These are phyloP conservation scores for Matsumyia berberina DNA, from an alignment of 2,888 invertebrate genomes.

Conservation along the genomic window DNA sequence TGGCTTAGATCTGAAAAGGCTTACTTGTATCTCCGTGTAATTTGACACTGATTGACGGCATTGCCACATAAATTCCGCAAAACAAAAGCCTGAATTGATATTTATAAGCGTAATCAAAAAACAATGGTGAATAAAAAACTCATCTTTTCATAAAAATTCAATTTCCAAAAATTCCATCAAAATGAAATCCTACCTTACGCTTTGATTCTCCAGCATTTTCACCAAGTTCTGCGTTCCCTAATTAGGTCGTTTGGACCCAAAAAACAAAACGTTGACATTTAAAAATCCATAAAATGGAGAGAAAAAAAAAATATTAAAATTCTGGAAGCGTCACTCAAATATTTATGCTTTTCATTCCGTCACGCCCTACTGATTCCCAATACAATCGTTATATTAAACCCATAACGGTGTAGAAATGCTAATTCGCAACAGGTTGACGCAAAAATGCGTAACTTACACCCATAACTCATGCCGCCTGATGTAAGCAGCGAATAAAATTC, in stretches of 20 bases:
- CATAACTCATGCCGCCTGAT: constrained; percentile 18
- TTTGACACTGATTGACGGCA: too few relatives aligned
- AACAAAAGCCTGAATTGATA: constrained; percentile 4
- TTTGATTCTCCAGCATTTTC: background rate
- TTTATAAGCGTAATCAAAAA: constrained; percentile 1
- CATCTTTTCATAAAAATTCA: constrained; percentile 12
- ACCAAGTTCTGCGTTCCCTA: background rate
- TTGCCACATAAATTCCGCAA: too few relatives aligned
- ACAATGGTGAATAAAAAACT: constrained; percentile 9
- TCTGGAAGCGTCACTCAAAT: background rate
- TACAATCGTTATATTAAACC: background rate
- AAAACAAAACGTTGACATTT: constrained; percentile 2
- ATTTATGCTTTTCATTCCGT: background rate
- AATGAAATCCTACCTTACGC: too few relatives aligned
- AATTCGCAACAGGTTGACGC: constrained; percentile 20
- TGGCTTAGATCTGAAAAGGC: too few relatives aligned
- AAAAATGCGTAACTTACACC: constrained; percentile 34
- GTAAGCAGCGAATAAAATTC: background rate
- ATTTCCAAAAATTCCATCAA: background rate
- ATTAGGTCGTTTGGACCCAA: background rate
- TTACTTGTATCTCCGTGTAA: too few relatives aligned
- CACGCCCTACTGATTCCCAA: background rate
- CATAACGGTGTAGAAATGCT: constrained; percentile 1
- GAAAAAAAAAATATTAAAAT: constrained; percentile 17
- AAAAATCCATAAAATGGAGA: constrained; percentile 38